phyloP scores from a whole-genome alignment of 1,140 invertebrate species.

The Acromyrmex heyeri region DNA sequence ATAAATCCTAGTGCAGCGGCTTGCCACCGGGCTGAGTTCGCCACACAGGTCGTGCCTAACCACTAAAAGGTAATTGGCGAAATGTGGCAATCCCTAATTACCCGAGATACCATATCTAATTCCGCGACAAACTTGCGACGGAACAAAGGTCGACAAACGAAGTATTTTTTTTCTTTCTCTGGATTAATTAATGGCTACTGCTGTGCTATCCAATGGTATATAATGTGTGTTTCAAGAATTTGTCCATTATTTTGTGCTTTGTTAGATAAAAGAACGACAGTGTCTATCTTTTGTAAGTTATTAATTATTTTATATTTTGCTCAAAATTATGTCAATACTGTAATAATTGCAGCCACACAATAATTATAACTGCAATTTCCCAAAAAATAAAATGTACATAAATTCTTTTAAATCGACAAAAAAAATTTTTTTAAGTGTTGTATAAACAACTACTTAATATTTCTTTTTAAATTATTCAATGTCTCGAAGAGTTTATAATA shows the following conservation, averaged over 20 bases:
- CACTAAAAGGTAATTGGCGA: constrained; percentile 77
- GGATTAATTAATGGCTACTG: background rate
- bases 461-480: background rate
- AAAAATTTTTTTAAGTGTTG: too few relatives aligned
- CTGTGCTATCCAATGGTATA: background rate
- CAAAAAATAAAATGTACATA: background rate
- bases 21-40: constrained; percentile 69
- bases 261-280: background rate
- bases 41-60: constrained; percentile 80
- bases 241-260: background rate
- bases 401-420: background rate
- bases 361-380: constrained; percentile 8
- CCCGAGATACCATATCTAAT: constrained; percentile 70
- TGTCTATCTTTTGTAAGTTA: background rate
- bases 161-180: background rate
- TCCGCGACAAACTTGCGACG: constrained; percentile 59
- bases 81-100: constrained; percentile 76
- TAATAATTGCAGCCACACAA: too few relatives aligned
- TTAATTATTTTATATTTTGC: background rate
- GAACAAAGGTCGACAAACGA: constrained; percentile 24
- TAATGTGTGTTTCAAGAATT: background rate
- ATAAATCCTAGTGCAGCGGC: constrained; percentile 75
- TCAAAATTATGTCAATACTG: background rate
- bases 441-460: background rate
- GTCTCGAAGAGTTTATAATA: background rate